Evolutionary conservation across 2,888 invertebrate species (phyloP).

Genomic region (Dynastes maya): DNA sequence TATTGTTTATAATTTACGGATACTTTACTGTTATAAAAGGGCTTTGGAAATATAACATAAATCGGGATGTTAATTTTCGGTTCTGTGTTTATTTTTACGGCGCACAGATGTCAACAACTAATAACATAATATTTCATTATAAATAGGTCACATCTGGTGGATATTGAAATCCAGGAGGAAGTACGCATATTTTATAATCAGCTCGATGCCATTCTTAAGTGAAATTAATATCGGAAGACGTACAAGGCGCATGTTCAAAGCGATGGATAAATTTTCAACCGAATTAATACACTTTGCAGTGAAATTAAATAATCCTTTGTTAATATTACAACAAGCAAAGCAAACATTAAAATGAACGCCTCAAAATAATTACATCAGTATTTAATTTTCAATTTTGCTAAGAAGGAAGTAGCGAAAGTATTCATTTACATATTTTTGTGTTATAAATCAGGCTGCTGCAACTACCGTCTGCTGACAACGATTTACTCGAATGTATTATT

Average conservation of each 20-base stretch:
- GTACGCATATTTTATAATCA: constrained; percentile 49
- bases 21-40: too few relatives aligned
- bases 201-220: constrained; percentile 43
- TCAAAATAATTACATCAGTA: too few relatives aligned
- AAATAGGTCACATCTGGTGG: constrained; percentile 48
- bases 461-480: too few relatives aligned
- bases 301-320: neutral
- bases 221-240: constrained; percentile 49
- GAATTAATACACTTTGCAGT: constrained; percentile 19
- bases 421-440: too few relatives aligned
- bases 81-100: constrained; percentile 10
- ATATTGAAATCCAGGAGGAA: constrained; percentile 48
- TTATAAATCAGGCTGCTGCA: too few relatives aligned
- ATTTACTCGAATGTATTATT: neutral
- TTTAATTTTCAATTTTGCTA: too few relatives aligned
- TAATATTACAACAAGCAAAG: neutral
- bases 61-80: too few relatives aligned
- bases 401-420: too few relatives aligned
- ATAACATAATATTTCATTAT: constrained; percentile 46
- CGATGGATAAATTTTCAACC: constrained; percentile 28
- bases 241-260: constrained; percentile 21
- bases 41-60: too few relatives aligned
- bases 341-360: too few relatives aligned
- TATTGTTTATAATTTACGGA: too few relatives aligned
- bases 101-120: constrained; percentile 32